Evolutionary conservation across 2,797 vertebrate species (phyloP), one percentile per base, ranked within the genome.

Genomic region (Artibeus jamaicensis): DNA sequence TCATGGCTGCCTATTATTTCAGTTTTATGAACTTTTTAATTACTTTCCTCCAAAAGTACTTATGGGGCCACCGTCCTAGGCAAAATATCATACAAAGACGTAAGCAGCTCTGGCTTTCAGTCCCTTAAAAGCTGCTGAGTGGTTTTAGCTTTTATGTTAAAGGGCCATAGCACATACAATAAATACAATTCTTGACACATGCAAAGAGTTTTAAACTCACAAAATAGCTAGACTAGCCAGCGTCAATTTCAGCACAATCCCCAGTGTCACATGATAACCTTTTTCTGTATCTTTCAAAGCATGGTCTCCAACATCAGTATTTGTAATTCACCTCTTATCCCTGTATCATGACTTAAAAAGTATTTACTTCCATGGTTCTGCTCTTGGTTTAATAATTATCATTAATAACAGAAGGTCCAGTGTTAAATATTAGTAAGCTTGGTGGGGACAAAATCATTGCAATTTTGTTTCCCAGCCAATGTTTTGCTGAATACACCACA

Each of bases 11-110:
- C 22, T 92, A 26, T 74, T 93, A 44, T 94, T 91, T 89, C 83
- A 62, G 24, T 83, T 94, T 93, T 89, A 90, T 68, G 42, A 34
- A 32, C 18, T 34, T 44, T 89, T 92, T 95, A 95, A 89, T 93
- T 93, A 89, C 15, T 84, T 76, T 77, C 50, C 32, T 90, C 73
- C 32, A 91, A 83, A 92, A 90, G 32, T 86, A 70, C 74, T 87
- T 86, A 73, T 50, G 10, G 18, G 59, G 19, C n/a, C 12, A 93
- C 24, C 9, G 74, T 73, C 21, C 34, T 26, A 93, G 67, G 24
- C 65, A 89, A 94, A 92, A 57, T 65, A 32, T 67, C 46, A 92
- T n/a, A 93, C 42, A 89, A 76, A 96, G 29, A 94, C 37, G 15
- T 78, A 62, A 86, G 94, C 2, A 81, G 19, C 81, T 42, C 55